Evolutionary conservation across 2,888 invertebrate genomes (phyloP), one percentile per base, ranked within the genome.

Genomic region (Caenorhabditis afra): DNA sequence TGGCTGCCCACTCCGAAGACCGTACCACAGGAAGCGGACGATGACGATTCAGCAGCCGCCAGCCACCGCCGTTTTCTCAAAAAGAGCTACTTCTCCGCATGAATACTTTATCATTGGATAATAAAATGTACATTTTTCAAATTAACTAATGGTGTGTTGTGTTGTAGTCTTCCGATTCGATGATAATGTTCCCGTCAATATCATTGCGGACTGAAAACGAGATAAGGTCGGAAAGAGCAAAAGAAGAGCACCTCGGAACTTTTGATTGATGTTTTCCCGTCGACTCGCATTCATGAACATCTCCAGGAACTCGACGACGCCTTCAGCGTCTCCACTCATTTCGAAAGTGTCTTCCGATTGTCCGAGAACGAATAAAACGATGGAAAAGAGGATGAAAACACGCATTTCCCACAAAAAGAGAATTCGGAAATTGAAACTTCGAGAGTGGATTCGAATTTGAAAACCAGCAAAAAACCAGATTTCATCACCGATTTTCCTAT

Each of bases 141-240:
- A 58, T 57, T 57, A 57, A 64, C 14, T 52, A 22, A 5, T 70
- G 61, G n/a, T 57, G 37, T 50, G 23, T 23, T 44, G 20, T 55
- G 35, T 70, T 62, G 65, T 77, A 77, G 53, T 77, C 77, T 16
- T 20, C 66, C 47, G 78, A 78, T 67, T 78, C 78, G 66, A 78
- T 65, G 45, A 78, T 57, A 44, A 78, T 57, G 55, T 61, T 78
- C 49, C 71, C 71, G 16, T 73, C 66, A 18, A 77, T 29, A 29
- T 29, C 65, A 39, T 45, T 65, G 62, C 65, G 58, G 14, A 77
- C 77, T 77, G 68, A 23, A 64, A 71, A 44, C 7, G 8, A 18
- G 18, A 39, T 14, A 55, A 37, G 35, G 39, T 29, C n/a, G 37
- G 35, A n/a, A 35, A 53, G 16, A 18, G 16, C 3, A 29, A 22